phyloP scores from a whole-genome alignment of 2,797 vertebrate genomes.

The Hyperoplus lanceolatus region DNA sequence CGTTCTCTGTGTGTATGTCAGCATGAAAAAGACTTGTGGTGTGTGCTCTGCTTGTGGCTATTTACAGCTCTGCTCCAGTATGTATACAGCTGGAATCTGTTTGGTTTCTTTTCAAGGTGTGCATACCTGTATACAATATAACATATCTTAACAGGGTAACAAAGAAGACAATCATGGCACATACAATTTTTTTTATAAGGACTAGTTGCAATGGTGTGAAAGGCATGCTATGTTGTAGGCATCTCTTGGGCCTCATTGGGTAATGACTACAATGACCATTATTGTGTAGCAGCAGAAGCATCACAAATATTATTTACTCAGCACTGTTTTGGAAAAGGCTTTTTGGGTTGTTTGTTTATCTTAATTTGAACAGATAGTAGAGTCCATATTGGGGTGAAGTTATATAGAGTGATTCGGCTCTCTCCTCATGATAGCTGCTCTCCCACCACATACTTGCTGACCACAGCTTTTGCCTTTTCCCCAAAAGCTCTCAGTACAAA shows the following conservation, averaged over 20 bases:
- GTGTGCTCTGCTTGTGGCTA: conserved; percentile 27
- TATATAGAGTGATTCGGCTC: too few species aligned
- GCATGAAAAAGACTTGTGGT: conserved; percentile 34
- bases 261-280: background rate
- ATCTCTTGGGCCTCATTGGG: background rate
- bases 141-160: conserved; percentile 15
- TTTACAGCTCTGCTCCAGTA: conserved; percentile 53
- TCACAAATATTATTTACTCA: background rate
- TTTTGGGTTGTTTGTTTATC: background rate
- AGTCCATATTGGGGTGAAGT: too few species aligned
- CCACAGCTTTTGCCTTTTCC: too few species aligned
- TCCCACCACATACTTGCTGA: too few species aligned
- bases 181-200: background rate
- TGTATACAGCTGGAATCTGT: conserved; percentile 71
- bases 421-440: too few species aligned
- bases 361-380: too few species aligned
- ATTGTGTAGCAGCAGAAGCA: background rate
- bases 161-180: background rate
- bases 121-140: conserved; percentile 20
- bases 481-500: too few species aligned
- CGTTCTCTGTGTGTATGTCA: conserved; percentile 39
- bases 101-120: conserved; percentile 39
- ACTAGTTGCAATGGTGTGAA: background rate
- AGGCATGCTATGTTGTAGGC: background rate
- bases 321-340: background rate